phyloP scores from a whole-genome alignment of 1,140 invertebrate species.

The Druon quercuslanigerum region DNA sequence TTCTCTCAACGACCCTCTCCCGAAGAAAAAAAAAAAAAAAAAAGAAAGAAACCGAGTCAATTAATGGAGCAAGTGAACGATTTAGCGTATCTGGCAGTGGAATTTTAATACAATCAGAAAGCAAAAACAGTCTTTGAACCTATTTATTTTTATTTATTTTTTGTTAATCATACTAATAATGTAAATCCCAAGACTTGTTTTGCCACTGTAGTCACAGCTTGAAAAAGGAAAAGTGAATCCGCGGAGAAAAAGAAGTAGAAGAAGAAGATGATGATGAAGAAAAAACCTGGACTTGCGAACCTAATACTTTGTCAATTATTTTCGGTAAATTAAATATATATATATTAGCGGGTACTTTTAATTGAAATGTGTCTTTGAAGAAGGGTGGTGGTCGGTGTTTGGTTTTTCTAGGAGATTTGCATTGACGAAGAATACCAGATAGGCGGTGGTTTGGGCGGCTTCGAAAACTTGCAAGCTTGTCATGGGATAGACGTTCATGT shows the following conservation, averaged over 20 bases:
- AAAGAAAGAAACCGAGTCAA: neutral
- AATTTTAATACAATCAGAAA: slow-evolving; percentile 2
- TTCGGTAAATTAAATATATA: slow-evolving; percentile 12
- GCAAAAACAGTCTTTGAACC: neutral
- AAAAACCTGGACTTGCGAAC: neutral
- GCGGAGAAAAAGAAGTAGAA: neutral
- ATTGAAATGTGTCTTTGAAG: slow-evolving; percentile 3
- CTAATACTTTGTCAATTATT: slow-evolving; percentile 11
- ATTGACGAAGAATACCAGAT: slow-evolving; percentile 64
- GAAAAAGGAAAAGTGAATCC: neutral
- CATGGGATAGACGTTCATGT: slow-evolving; percentile 62
- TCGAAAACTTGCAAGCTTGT: slow-evolving; percentile 58
- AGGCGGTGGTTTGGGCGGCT: slow-evolving; percentile 62
- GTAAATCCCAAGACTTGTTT: neutral
- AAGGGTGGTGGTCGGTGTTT: neutral
- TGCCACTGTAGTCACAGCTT: neutral
- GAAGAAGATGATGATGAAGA: no score
- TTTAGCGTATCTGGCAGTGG: neutral
- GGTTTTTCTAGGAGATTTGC: slow-evolving; percentile 48
- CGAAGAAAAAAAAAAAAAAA: no score
- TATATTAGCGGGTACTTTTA: neutral
- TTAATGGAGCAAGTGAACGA: neutral
- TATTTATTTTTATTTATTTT: neutral
- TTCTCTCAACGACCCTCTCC: neutral
- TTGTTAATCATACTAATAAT: neutral